Base-by-base conservation (phyloP, 2,797 vertebrate species). In the Dallia pectoralis region DNA sequence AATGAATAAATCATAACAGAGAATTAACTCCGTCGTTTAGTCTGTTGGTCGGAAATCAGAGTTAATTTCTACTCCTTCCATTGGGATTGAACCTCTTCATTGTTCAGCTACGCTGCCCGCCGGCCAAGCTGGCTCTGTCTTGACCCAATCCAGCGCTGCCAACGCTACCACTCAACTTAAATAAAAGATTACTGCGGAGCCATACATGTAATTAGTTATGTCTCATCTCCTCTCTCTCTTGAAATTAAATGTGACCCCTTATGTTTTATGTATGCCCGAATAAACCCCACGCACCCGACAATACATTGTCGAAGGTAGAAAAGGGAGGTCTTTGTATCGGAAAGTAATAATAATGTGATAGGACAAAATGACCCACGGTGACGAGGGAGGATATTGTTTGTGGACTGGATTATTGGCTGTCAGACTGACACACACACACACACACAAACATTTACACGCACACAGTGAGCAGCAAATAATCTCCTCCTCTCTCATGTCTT, bases 181-280 rank as follows among this genome's bases (percentile, higher is more conserved):
- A 93, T 92, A 89, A 92, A 93, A 90, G 91, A 91, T 89, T 87
- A 88, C 86, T 85, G 64, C 90, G 86, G 87, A 86, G 88, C 89
- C 83, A 91, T 91, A 89, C 91, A 91, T 93, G 92, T 89, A 92
- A 94, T 94, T 92, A 91, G 89, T 90, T 88, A 83, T 81, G 87
- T 85, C 86, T 90, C 88, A 89, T 92, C 85, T 85, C 73, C 78
- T 87, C 84, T 87, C 82, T 87, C 74, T 78, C 85, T 78, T 70
- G 79, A 91, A 92, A 91, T 93, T 93, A 89, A 84, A 89, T 83
- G 81, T 90, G 91, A 92, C 90, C 91, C 84, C 88, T 76, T 91
- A 94, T 93, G 86, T 91, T 93, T 95, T 91, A 93, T 95, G 88
- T 81, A 92, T 91, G 75, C 83, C 86, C 81, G 82, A 80, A 81